Percentiles rank a stretch among this genome's conserved stretches.
Evolutionary conservation across 2,888 invertebrate genomes (phyloP).

Genomic region (Meloe dianella): DNA sequence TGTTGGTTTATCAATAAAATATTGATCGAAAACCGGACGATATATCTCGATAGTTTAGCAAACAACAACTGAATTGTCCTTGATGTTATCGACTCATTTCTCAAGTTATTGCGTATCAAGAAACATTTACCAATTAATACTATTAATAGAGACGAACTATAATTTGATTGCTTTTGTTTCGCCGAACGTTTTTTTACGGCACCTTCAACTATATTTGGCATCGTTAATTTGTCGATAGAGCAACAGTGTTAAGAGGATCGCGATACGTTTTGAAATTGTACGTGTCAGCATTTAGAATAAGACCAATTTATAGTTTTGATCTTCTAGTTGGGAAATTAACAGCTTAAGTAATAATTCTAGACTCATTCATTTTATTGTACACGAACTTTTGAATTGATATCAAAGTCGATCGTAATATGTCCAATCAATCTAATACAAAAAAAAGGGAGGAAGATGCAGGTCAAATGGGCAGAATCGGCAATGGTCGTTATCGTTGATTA

Average conservation of each 20-base stretch:
- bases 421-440: neutral
- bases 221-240: no score
- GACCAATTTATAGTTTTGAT: no score
- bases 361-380: neutral
- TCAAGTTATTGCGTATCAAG: neutral
- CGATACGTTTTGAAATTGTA: no score
- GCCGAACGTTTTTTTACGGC: no score
- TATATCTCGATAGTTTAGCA: neutral
- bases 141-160: neutral
- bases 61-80: neutral
- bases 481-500: constrained; percentile 36
- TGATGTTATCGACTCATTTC: neutral
- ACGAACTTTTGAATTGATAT: neutral
- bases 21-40: neutral
- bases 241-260: no score
- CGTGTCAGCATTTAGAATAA: no score
- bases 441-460: neutral
- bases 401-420: neutral
- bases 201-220: no score
- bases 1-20: no score
- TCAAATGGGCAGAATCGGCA: constrained; percentile 12
- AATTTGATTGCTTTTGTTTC: no score
- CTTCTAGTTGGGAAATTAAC: neutral
- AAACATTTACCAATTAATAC: neutral
- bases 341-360: neutral